Percentiles rank a stretch among this genome's conserved stretches.
Evolutionary conservation across 1,140 invertebrate species (phyloP).

Genomic region (Sweltsa coloradensis): DNA sequence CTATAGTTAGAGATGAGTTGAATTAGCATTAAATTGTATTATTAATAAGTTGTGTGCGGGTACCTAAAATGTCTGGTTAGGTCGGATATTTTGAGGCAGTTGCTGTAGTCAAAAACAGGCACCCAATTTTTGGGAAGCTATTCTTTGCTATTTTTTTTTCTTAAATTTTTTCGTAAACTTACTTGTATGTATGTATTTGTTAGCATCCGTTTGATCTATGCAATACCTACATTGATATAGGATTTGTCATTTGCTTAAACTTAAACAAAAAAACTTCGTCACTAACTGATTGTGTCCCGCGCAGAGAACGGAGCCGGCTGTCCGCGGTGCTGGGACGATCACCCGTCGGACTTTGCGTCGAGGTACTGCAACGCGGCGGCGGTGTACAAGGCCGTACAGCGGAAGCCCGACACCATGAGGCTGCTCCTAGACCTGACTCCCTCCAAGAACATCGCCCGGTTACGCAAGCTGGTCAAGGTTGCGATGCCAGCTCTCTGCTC

Average conservation of each 20-base stretch:
- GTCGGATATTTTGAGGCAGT: too few species aligned
- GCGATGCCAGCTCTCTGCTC: neutral
- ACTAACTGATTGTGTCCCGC: neutral
- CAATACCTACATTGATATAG: neutral
- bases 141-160: neutral
- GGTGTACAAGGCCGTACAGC: conserved; percentile 3
- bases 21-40: too few species aligned
- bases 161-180: neutral
- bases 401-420: neutral
- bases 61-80: too few species aligned
- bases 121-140: neutral
- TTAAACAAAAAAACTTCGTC: neutral
- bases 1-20: too few species aligned
- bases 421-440: conserved; percentile 2
- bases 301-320: neutral
- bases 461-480: neutral
- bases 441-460: neutral
- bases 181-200: neutral
- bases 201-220: neutral
- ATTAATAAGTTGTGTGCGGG: too few species aligned
- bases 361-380: conserved; percentile 2
- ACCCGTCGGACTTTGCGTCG: neutral
- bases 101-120: too few species aligned
- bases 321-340: neutral
- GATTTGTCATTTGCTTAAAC: too few species aligned